Evolutionary conservation across 2,797 vertebrate genomes (phyloP).

Genomic region (Emydoidea blandingii): DNA sequence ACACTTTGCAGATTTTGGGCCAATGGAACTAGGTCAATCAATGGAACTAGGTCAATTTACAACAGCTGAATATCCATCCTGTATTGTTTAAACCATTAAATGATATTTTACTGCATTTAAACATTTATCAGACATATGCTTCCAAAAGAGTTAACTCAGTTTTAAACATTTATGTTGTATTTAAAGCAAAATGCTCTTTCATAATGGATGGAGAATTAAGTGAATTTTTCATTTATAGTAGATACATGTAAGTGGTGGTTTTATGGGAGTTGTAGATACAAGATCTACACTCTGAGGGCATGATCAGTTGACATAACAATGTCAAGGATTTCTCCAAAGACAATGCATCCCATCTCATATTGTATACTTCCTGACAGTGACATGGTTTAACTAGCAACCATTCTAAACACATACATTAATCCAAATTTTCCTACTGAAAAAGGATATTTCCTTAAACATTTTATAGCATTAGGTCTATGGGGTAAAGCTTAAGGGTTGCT

Average conservation of each 20-base stretch:
- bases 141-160: constrained; percentile 12
- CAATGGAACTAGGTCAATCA: background rate
- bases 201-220: background rate
- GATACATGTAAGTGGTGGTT: background rate
- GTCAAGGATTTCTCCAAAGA: background rate
- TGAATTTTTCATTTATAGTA: background rate
- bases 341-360: background rate
- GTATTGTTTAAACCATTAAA: background rate
- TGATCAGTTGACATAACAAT: background rate
- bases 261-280: background rate
- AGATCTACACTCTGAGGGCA: background rate
- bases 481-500: background rate
- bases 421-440: background rate
- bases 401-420: background rate
- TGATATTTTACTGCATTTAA: background rate
- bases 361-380: background rate
- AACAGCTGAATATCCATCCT: background rate
- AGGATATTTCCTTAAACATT: background rate
- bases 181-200: background rate
- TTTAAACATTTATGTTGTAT: background rate
- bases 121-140: background rate
- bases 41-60: background rate
- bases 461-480: background rate
- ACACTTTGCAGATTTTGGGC: background rate
- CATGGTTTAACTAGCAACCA: background rate